These are phyloP conservation scores for Pissodes strobi DNA, from an alignment of 1,140 invertebrate genomes.

Conservation along the genomic window DNA sequence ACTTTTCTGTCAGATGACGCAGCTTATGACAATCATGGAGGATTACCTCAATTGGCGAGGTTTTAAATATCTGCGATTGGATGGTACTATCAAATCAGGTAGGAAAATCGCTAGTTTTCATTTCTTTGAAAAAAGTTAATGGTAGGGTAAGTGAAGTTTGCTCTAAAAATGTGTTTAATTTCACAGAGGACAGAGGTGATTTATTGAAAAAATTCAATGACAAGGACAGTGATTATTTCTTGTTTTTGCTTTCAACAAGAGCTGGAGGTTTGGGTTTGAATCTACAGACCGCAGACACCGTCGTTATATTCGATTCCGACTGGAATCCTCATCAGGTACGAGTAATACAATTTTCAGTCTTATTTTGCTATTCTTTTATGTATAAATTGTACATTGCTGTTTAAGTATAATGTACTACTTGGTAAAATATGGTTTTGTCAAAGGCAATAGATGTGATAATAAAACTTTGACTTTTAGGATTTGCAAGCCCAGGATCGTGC, in stretches of 20 bases:
- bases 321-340: constrained; percentile 98
- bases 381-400: too few species aligned
- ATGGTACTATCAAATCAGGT: constrained; percentile 93
- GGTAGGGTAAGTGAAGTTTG: not conserved
- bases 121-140: too few species aligned
- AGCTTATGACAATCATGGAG: constrained; percentile 99
- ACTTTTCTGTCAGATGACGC: constrained; percentile 99
- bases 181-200: constrained; percentile 88
- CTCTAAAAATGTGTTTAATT: not conserved
- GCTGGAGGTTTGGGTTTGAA: constrained; percentile 98
- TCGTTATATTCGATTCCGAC: constrained; percentile 98
- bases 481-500: constrained; percentile 98
- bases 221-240: constrained; percentile 87
- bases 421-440: not conserved
- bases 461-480: too few species aligned
- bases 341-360: not conserved
- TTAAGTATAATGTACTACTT: too few species aligned
- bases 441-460: not conserved
- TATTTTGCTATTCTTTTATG: not conserved
- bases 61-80: constrained; percentile 76
- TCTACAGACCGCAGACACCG: constrained; percentile 97
- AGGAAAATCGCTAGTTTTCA: too few species aligned
- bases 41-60: constrained; percentile 92
- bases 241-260: constrained; percentile 95
- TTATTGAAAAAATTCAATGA: constrained; percentile 92